These are phyloP conservation scores for Lasioglossum leucozonium DNA, from an alignment of 2,888 invertebrate species.

Conservation along the genomic window DNA sequence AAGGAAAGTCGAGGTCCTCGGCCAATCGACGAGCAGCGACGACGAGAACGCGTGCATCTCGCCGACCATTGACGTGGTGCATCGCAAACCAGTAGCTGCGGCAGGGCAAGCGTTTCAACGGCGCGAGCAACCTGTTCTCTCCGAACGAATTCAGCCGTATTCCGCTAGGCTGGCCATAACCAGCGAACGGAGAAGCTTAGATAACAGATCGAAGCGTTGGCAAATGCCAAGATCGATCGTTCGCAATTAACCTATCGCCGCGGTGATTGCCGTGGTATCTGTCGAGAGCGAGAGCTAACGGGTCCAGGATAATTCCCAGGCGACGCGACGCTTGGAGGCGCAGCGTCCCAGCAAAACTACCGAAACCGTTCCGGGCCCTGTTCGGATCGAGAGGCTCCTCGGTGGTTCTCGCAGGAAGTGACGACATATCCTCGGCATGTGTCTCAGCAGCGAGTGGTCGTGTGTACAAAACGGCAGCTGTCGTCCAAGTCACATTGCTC, in stretches of 20 bases:
- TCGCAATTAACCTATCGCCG: background rate
- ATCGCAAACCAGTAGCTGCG: background rate
- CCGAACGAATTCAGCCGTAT: background rate
- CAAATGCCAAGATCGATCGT: background rate
- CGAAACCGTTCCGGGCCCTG: background rate
- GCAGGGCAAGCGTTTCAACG: background rate
- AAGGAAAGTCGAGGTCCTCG: background rate
- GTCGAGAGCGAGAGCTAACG: constrained; percentile 26
- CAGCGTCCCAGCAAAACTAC: constrained; percentile 31
- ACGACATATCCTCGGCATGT: constrained; percentile 76
- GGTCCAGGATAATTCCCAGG: background rate
- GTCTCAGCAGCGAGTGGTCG: constrained; percentile 58
- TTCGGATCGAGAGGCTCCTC: background rate
- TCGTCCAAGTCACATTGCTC: constrained; percentile 77
- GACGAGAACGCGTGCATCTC: background rate
- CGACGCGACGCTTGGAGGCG: background rate
- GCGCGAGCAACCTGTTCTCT: background rate
- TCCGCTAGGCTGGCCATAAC: background rate
- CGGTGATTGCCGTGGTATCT: background rate
- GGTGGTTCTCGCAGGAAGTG: constrained; percentile 76
- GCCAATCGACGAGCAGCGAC: background rate
- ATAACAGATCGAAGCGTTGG: background rate
- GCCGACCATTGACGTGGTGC: background rate
- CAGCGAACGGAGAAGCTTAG: background rate
- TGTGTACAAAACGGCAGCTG: constrained; percentile 75